Evolutionary conservation across 1,140 invertebrate species (phyloP).

Genomic region (Dendrolimus kikuchii): DNA sequence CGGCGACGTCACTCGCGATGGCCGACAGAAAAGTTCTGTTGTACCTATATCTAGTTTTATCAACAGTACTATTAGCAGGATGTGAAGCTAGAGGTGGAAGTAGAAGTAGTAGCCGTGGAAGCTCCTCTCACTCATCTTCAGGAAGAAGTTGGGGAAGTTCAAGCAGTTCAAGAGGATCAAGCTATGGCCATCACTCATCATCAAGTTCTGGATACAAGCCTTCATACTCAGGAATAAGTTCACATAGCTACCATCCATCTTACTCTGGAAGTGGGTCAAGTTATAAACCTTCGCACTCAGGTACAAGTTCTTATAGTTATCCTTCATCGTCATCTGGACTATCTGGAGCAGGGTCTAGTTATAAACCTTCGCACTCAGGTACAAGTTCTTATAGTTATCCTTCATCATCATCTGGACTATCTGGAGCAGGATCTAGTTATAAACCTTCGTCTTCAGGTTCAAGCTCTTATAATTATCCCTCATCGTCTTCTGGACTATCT

Average conservation of each 20-base stretch:
- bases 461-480: constrained; percentile 8
- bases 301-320: not conserved
- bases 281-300: constrained; percentile 2
- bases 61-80: constrained; percentile 13
- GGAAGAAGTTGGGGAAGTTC: constrained; percentile 6
- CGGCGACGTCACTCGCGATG: constrained; percentile 17
- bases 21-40: constrained; percentile 28
- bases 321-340: constrained; percentile 7
- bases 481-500: constrained; percentile 12
- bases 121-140: constrained; percentile 8
- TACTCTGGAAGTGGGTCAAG: constrained; percentile 1
- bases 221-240: constrained; percentile 10
- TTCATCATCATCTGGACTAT: no score
- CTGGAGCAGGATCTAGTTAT: no score
- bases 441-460: constrained; percentile 10
- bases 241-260: constrained; percentile 13
- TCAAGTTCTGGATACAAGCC: constrained; percentile 11
- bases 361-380: no score
- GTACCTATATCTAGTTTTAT: constrained; percentile 17
- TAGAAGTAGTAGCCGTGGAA: constrained; percentile 3
- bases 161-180: not conserved
- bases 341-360: not conserved
- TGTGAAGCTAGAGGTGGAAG: constrained; percentile 13
- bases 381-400: constrained; percentile 8
- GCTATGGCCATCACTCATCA: constrained; percentile 8